A percentile compares a stretch with the other conserved stretches of the same genome.
These are phyloP conservation scores for Drosophila ambigua DNA, from an alignment of 1,140 invertebrate species.

Conservation along the genomic window DNA sequence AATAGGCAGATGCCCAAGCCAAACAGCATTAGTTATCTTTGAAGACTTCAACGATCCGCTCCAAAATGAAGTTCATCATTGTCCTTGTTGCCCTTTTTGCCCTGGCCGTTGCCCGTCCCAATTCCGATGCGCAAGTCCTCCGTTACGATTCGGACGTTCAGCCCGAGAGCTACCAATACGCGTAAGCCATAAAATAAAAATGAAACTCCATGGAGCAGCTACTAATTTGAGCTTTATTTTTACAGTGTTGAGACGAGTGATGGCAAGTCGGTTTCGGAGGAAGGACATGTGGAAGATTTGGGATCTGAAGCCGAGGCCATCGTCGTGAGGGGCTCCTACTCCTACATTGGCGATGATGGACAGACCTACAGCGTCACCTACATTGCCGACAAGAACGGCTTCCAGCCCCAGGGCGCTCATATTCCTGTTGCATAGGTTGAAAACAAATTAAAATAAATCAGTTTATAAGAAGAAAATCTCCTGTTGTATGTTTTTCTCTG, in stretches of 20 bases:
- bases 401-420: conserved; percentile 88
- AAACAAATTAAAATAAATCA: conserved; percentile 40
- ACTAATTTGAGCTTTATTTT: no score
- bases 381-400: conserved; percentile 91
- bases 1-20: neutral
- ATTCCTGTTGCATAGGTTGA: conserved; percentile 82
- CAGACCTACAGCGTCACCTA: conserved; percentile 88
- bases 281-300: conserved; percentile 43
- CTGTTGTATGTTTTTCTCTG: neutral
- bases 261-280: conserved; percentile 75
- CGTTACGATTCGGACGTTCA: conserved; percentile 68
- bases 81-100: conserved; percentile 55
- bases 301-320: conserved; percentile 80
- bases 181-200: no score
- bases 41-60: conserved; percentile 7
- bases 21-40: conserved; percentile 1
- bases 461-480: conserved; percentile 23
- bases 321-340: conserved; percentile 86
- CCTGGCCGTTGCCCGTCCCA: conserved; percentile 15
- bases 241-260: conserved; percentile 74
- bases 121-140: neutral
- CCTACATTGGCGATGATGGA: conserved; percentile 87
- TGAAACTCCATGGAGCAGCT: no score
- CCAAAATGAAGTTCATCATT: neutral
- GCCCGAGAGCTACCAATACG: conserved; percentile 38